Conservation (phyloP, 2,888 invertebrate genomes). For the Agriopis marginaria region DNA sequence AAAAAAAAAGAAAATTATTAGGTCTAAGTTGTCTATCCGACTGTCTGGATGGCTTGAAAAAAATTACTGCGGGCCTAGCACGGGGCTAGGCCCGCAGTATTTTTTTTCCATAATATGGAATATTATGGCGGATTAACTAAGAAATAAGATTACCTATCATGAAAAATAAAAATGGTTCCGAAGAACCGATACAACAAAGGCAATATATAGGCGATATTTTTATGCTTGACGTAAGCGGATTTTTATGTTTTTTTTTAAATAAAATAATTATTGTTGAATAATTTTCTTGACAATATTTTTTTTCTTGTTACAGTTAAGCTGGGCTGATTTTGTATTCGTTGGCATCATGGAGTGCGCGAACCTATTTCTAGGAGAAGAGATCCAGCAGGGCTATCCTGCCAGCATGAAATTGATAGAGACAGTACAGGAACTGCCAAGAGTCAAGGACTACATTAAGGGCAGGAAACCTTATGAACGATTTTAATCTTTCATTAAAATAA, state of each 20-base stretch:
- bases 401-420: conserved; percentile 58
- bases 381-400: conserved; percentile 68
- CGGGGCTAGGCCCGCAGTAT: too few species aligned
- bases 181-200: too few species aligned
- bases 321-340: conserved; percentile 75
- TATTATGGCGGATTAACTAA: too few species aligned
- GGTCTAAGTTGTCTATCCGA: too few species aligned
- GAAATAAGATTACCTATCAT: too few species aligned
- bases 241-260: background rate
- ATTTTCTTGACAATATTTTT: conserved; percentile 46
- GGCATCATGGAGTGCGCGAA: conserved; percentile 68
- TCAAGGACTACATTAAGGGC: conserved; percentile 69
- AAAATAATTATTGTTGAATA: background rate
- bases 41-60: too few species aligned
- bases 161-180: too few species aligned
- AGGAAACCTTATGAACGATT: conserved; percentile 55
- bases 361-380: conserved; percentile 56
- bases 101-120: too few species aligned
- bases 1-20: too few species aligned
- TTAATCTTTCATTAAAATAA: background rate
- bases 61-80: too few species aligned
- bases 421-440: conserved; percentile 63
- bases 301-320: conserved; percentile 60
- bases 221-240: too few species aligned
- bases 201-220: too few species aligned